Conservation (phyloP, 1,140 invertebrate genomes). For the Pachyrhynchus sulphureomaculatus region DNA sequence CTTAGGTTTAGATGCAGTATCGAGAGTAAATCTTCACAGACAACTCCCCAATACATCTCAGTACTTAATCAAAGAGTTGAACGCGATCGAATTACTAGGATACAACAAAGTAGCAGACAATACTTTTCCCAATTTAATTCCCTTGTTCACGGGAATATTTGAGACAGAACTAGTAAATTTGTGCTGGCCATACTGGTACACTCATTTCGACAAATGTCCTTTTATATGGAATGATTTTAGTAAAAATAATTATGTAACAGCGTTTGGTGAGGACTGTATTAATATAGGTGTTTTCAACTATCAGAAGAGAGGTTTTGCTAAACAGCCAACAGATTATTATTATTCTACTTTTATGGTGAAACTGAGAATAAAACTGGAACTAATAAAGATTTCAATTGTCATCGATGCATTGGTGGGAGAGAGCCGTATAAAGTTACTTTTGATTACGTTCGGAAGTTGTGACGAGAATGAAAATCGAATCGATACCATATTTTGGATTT, state of each 20-base stretch:
- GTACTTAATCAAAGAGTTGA: constrained; percentile 59
- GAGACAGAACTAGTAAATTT: constrained; percentile 60
- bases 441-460: constrained; percentile 63
- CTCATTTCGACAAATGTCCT: constrained; percentile 67
- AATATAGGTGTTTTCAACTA: constrained; percentile 81
- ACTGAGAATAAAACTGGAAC: constrained; percentile 62
- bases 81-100: constrained; percentile 69
- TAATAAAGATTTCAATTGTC: constrained; percentile 58
- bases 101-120: constrained; percentile 85
- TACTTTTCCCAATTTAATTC: constrained; percentile 79
- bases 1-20: constrained; percentile 85
- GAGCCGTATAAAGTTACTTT: constrained; percentile 60
- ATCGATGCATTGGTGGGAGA: constrained; percentile 64
- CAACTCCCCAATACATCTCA: constrained; percentile 73
- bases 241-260: constrained; percentile 72
- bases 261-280: constrained; percentile 76
- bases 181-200: constrained; percentile 57
- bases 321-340: constrained; percentile 82
- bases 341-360: constrained; percentile 70
- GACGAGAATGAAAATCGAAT: constrained; percentile 53
- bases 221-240: constrained; percentile 79
- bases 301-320: constrained; percentile 72
- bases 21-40: constrained; percentile 79
- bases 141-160: constrained; percentile 67
- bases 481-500: constrained; percentile 67